Percentiles rank a stretch among this genome's conserved stretches.
These are phyloP conservation scores for Aphelenchoides besseyi DNA, from an alignment of 1,140 invertebrate species.

Conservation along the genomic window DNA sequence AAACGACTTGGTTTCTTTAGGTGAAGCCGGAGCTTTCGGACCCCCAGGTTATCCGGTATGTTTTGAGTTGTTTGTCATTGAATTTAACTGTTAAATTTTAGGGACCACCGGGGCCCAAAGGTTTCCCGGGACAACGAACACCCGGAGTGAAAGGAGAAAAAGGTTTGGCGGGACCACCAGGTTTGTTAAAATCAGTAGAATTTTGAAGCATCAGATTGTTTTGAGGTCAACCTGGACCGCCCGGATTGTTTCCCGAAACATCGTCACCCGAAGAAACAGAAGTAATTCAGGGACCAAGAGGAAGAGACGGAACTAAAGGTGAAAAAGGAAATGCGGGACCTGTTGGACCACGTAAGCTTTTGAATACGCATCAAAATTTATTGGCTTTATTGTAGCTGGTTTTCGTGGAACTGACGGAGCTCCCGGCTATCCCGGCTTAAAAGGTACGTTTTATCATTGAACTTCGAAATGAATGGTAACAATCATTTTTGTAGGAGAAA, in stretches of 20 bases:
- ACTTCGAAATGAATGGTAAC: not conserved
- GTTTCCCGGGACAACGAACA: constrained; percentile 56
- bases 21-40: not conserved
- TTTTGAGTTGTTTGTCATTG: not conserved
- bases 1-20: constrained; percentile 21
- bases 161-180: constrained; percentile 45
- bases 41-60: not conserved
- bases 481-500: constrained; percentile 34
- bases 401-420: constrained; percentile 51
- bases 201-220: constrained; percentile 16
- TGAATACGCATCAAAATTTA: too few relatives aligned
- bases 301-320: constrained; percentile 48
- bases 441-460: constrained; percentile 31
- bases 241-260: constrained; percentile 45
- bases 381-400: constrained; percentile 35
- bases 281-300: constrained; percentile 58
- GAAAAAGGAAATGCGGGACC: constrained; percentile 60
- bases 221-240: constrained; percentile 48
- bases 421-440: constrained; percentile 56
- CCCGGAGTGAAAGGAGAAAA: constrained; percentile 61
- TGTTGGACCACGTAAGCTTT: constrained; percentile 52
- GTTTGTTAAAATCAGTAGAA: not conserved
- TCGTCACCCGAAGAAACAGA: constrained; percentile 55
- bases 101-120: constrained; percentile 54
- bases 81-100: constrained; percentile 57